These are phyloP conservation scores for Spea bombifrons DNA, from an alignment of 2,113 vertebrate genomes.

Conservation along the genomic window DNA sequence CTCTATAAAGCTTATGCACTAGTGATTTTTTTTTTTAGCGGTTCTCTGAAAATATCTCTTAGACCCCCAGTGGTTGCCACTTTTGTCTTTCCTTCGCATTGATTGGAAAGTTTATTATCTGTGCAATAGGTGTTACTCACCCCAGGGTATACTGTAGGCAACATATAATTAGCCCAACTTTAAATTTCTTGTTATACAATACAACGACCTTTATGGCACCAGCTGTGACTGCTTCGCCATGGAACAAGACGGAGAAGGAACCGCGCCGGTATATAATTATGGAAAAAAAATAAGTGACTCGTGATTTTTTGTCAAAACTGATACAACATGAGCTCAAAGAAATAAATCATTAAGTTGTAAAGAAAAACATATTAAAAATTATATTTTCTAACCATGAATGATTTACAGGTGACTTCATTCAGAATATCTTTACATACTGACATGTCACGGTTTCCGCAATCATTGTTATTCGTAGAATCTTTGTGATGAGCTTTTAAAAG, in stretches of 20 bases:
- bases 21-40: neutral
- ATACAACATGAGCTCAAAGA: no score
- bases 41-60: conserved; percentile 16
- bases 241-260: neutral
- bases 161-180: conserved; percentile 40
- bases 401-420: no score
- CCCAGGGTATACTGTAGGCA: conserved; percentile 30
- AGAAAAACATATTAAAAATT: no score
- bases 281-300: neutral
- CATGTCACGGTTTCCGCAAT: no score
- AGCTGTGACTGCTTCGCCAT: conserved; percentile 37
- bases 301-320: neutral
- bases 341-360: no score
- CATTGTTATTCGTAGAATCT: no score
- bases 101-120: conserved; percentile 29
- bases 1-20: conserved; percentile 7
- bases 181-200: conserved; percentile 32
- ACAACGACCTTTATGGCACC: conserved; percentile 18
- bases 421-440: no score
- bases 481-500: no score
- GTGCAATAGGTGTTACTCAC: conserved; percentile 2
- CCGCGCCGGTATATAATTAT: conserved; percentile 26
- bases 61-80: conserved; percentile 5
- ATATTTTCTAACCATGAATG: no score
- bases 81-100: conserved; percentile 10